Evolutionary conservation across 1,140 invertebrate species (phyloP), one percentile per base, ranked within the genome.

Genomic region (Leucophenga varia): DNA sequence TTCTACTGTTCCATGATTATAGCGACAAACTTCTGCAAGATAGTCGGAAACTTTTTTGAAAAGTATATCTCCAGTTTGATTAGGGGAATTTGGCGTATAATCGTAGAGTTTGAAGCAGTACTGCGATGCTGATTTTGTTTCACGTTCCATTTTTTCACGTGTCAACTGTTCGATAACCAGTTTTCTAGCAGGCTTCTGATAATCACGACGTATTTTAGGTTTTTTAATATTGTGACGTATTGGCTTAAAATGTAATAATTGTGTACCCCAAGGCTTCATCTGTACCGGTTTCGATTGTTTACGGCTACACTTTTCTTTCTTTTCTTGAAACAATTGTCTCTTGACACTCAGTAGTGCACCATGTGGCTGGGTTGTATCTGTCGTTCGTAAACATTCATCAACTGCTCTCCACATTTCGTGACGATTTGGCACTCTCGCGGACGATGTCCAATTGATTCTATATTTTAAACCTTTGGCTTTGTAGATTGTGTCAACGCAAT

Each of bases 311-410:
- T 37, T 42, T 0, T 41, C 19, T 1, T 56, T 54, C 1, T 57
- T n/a, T n/a, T n/a, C n/a, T n/a, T n/a, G 50, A 28, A 70, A 70
- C 3, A 70, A 41, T n/a, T 60, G 65, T 0, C 65, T 40, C 47
- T 70, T 70, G 1, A 70, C 59, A 2, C 47, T 52, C 16, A 64
- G n/a, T n/a, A n/a, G n/a, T n/a, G 43, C n/a, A 70, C 12, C 3
- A n/a, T n/a, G n/a, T n/a, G n/a, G n/a, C n/a, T n/a, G 5, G 0
- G 37, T 37, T 0, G 50, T 2, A 0, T 36, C 22, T 21, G 57
- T 59, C 3, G 59, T 53, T 5, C 46, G 46, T 2, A 67, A 51
- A 37, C 59, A 67, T 1, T 16, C 34, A 31, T 67, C 43, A 32
- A 67, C 51, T 37, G 63, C 64, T 3, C 59, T 47, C 56, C 56